Conservation (phyloP, 2,113 vertebrate genomes). For the Burhinus bistriatus region DNA sequence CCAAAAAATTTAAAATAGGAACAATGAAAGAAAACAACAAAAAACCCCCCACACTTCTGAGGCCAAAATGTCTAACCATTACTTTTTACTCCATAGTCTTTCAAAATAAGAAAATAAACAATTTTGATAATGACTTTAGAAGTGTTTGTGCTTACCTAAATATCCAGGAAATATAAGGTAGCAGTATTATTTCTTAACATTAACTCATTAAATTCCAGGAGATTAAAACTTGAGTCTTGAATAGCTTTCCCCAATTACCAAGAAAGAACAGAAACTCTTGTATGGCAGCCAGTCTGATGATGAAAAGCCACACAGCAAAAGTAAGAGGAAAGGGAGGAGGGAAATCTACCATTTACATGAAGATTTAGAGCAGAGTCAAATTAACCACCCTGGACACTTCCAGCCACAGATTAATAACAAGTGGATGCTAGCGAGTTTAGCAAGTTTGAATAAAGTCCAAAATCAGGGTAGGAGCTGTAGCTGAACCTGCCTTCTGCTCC, state of each 20-base stretch:
- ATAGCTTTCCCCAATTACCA: slow-evolving; percentile 47
- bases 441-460: slow-evolving; percentile 88
- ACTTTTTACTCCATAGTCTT: neutral
- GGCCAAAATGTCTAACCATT: neutral
- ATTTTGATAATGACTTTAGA: slow-evolving; percentile 9
- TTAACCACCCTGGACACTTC: slow-evolving; percentile 70
- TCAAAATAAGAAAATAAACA: slow-evolving; percentile 45
- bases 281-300: slow-evolving; percentile 43
- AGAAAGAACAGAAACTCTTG: slow-evolving; percentile 53
- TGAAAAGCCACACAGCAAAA: slow-evolving; percentile 11
- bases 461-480: slow-evolving; percentile 75
- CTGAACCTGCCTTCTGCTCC: slow-evolving; percentile 84
- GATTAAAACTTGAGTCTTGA: slow-evolving; percentile 51
- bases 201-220: slow-evolving; percentile 54
- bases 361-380: slow-evolving; percentile 46
- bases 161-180: slow-evolving; percentile 53
- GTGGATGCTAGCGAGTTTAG: slow-evolving; percentile 47
- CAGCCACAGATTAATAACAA: slow-evolving; percentile 42
- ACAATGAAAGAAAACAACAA: neutral
- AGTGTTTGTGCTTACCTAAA: slow-evolving; percentile 73
- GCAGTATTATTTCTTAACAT: slow-evolving; percentile 45
- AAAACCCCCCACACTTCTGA: neutral
- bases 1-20: neutral
- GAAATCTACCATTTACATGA: slow-evolving; percentile 12
- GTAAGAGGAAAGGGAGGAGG: neutral